These are phyloP conservation scores for Tineola bisselliella DNA, from an alignment of 2,888 invertebrate species.

Conservation along the genomic window DNA sequence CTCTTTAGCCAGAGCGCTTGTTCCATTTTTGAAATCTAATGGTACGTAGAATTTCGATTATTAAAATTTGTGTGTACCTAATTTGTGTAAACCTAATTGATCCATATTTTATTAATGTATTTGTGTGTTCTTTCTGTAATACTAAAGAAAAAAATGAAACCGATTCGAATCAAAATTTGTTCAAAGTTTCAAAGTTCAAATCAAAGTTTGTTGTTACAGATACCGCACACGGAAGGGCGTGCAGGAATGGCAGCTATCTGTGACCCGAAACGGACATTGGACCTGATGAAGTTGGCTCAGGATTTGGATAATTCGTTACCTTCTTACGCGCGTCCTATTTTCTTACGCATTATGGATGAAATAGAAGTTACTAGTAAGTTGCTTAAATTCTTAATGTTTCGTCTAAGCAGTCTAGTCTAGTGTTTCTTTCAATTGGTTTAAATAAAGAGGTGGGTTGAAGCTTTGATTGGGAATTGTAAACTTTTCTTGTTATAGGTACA, in stretches of 20 bases:
- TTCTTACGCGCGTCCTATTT: slow-evolving; percentile 87
- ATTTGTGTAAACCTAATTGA: no score
- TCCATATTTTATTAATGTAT: no score
- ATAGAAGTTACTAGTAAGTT: slow-evolving; percentile 78
- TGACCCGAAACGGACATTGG: slow-evolving; percentile 70
- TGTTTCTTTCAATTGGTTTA: no score
- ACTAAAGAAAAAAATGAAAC: no score
- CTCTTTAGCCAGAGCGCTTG: no score
- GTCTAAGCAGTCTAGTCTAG: background rate
- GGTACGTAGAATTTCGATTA: no score
- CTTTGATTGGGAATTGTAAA: no score
- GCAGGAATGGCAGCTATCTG: slow-evolving; percentile 95
- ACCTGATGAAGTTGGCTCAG: slow-evolving; percentile 69
- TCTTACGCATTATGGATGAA: slow-evolving; percentile 79
- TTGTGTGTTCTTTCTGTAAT: no score
- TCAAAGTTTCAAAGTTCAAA: background rate
- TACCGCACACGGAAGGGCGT: slow-evolving; percentile 83
- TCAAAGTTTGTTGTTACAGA: slow-evolving; percentile 43
- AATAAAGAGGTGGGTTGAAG: no score
- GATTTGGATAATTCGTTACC: slow-evolving; percentile 79
- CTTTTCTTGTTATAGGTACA: slow-evolving; percentile 71
- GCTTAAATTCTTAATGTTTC: background rate
- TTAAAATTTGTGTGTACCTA: no score
- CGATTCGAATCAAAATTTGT: no score
- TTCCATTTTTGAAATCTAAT: no score